Evolutionary conservation across 2,888 invertebrate species (phyloP), one percentile per base, ranked within the genome.

Genomic region (Cetonia aurata): DNA sequence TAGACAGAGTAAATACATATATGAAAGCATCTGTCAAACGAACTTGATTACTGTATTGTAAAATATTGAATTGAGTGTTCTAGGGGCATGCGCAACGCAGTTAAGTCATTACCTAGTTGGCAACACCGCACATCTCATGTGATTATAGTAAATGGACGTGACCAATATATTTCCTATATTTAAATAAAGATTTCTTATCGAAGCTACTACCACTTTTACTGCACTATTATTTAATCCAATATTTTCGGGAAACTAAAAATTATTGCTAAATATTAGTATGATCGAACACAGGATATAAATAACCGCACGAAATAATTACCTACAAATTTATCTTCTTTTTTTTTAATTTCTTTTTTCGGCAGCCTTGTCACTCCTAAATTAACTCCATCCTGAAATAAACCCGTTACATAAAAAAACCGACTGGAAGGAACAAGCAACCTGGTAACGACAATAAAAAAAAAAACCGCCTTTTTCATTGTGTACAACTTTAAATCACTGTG

Each of bases 351-450:
- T 65, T 65, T 60, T 46, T 60, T 50, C 62, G 31, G 17, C 33
- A 37, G 50, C 50, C 50, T 65, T 50, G 62, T 65, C 41, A 65
- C 50, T 52, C 62, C 62, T 41, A 65, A 65, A 65, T 65, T 65
- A 65, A 65, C 62, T 65, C 50, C 33, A 6, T 65, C 62, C 50
- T 33, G 50, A 65, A 65, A 65, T 65, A 65, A 65, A 65, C 62
- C 50, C 17, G 31, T 13, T 31, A 62, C 31, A 62, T 33, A 62
- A 62, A 62, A 62, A 48, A 48, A n/a, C n/a, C n/a, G n/a, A n/a
- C n/a, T n/a, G n/a, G n/a, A n/a, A n/a, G n/a, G 59, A 59, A 59
- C 59, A 59, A 44, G 44, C 59, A 25, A 41, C 59, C 12, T 19
- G 19, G 46, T 25, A 46, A 60, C 44, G 44, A 60, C 46, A 31